Base-by-base conservation (phyloP, 2,797 vertebrate genomes). In the Pteronotus mesoamericanus region DNA sequence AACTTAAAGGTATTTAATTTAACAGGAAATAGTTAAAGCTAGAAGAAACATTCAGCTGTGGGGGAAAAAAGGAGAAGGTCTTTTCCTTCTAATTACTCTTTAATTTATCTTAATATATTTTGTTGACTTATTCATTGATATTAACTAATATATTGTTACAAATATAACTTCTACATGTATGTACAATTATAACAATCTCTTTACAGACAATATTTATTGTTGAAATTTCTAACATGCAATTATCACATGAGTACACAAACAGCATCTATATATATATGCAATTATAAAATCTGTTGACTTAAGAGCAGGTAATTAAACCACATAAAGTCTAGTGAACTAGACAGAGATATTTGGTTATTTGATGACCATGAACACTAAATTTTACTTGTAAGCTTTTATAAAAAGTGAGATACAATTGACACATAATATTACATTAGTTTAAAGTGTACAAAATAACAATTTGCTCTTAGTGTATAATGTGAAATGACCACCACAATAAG, bases 1-100 rank as follows among this genome's bases (percentile, higher is more conserved):
- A 71, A 86, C 93, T 59, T 46, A 74, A 86, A 61, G 42, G 34
- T 3, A 48, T 68, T 88, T 34, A 69, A 42, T 66, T 96, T 93
- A 72, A n/a, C 1, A 88, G 34, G 2, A 88, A 72, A 32, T 46
- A 55, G 3, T 48, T 86, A 87, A 85, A 83, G 4, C 9, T 86
- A 22, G 44, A 78, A 94, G 9, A 68, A 91, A 68, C 11, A 71
- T n/a, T 66, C 9, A 71, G 3, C 5, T 53, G 14, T 88, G 22
- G n/a, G 2, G 3, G 3, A 24, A 3, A 34, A 66, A n/a, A 37
- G 22, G 32, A 12, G 2, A 16, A 34, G 1, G 1, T 18, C 0
- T 74, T 83, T 82, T 88, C 5, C 44, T 82, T 72, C 19, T 4
- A 59, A 21, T 55, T 78, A 48, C 69, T 83, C 9, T 46, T 72